Percentiles rank a stretch among this genome's conserved stretches.
Conservation (phyloP, 1,140 invertebrate genomes). For the Lepidurus packardi region DNA sequence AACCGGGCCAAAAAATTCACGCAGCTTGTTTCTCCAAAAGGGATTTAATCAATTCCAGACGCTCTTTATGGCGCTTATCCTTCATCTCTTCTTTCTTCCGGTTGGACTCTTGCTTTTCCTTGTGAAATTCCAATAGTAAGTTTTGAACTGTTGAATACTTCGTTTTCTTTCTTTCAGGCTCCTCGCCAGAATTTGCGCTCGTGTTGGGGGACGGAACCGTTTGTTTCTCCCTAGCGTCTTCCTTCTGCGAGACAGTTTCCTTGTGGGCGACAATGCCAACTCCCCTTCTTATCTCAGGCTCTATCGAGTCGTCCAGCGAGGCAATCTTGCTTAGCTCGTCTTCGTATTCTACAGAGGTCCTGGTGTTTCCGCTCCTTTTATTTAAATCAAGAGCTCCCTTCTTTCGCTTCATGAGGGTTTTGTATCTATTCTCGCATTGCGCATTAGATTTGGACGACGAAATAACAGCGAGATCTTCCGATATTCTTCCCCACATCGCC, state of each 20-base stretch:
- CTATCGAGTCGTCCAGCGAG: neutral
- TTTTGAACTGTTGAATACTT: neutral
- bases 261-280: neutral
- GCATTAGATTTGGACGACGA: neutral
- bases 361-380: neutral
- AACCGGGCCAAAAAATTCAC: neutral
- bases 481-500: neutral
- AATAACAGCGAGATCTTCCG: neutral
- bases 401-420: neutral
- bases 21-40: neutral
- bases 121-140: neutral
- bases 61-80: neutral
- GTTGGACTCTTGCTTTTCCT: neutral
- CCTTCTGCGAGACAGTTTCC: neutral
- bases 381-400: neutral
- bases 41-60: neutral
- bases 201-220: neutral
- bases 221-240: neutral
- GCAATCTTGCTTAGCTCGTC: neutral
- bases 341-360: neutral
- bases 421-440: neutral
- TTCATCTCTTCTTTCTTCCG: neutral
- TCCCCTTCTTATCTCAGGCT: neutral
- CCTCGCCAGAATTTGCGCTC: neutral
- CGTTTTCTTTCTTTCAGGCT: neutral